Conservation (phyloP, 2,113 vertebrate species). For the Pelodiscus sinensis region DNA sequence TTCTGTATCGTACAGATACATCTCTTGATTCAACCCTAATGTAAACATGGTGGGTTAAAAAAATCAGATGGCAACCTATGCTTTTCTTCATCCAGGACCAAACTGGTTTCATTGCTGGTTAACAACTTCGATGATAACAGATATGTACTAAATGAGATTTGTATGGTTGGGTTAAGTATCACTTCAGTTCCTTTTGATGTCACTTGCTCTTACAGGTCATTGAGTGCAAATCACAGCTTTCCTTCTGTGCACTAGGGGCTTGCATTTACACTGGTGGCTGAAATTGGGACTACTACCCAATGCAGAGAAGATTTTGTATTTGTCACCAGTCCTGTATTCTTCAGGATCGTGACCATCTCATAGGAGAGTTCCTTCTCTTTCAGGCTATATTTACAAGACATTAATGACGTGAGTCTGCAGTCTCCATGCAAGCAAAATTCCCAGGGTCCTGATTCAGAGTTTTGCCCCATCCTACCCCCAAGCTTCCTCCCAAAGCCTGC, state of each 20-base stretch:
- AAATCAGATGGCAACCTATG: neutral
- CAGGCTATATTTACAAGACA: neutral
- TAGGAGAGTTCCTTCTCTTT: neutral
- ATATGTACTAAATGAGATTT: neutral
- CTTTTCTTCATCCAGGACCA: neutral
- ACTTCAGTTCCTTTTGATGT: neutral
- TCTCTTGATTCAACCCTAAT: neutral
- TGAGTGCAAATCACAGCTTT: neutral
- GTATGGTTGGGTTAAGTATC: neutral
- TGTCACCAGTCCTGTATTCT: neutral
- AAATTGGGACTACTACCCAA: neutral
- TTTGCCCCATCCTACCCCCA: neutral
- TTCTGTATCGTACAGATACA: neutral
- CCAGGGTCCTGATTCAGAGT: neutral
- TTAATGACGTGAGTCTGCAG: neutral
- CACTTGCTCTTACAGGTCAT: neutral
- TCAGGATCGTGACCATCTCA: neutral
- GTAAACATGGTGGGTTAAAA: neutral
- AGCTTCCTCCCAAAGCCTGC: no score
- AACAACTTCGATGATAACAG: neutral
- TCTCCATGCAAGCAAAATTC: neutral
- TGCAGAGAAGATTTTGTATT: neutral
- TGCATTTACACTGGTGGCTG: neutral
- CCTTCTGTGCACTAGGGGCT: neutral
- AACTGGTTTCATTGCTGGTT: neutral